Evolutionary conservation across 2,113 vertebrate species (phyloP).

Genomic region (Microtus montanus): DNA sequence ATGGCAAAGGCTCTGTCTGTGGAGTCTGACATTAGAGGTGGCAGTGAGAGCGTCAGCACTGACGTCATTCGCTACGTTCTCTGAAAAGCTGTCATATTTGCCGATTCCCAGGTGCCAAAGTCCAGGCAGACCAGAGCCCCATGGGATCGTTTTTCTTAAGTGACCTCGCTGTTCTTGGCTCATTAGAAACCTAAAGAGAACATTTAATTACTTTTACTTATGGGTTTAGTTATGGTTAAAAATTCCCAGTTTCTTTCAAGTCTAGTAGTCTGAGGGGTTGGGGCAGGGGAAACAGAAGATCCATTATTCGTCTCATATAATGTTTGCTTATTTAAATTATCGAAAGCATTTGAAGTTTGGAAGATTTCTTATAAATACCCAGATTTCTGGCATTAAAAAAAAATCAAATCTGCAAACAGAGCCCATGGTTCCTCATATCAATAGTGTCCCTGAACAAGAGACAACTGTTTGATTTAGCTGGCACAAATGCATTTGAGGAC

Average conservation of each 20-base stretch:
- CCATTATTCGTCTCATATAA: not conserved
- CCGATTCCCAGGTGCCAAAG: not conserved
- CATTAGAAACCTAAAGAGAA: constrained; percentile 22
- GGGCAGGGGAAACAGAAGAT: not conserved
- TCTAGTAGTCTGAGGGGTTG: not conserved
- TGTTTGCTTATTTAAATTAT: constrained; percentile 39
- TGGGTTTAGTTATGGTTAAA: constrained; percentile 33
- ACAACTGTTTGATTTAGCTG: not conserved
- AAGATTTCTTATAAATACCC: constrained; percentile 10
- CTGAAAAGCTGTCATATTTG: constrained; percentile 9
- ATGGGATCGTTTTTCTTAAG: not conserved
- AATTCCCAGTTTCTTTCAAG: not conserved
- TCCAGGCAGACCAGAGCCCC: constrained; percentile 31
- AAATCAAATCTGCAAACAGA: not conserved
- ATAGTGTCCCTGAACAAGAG: not conserved
- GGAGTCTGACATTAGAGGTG: not conserved
- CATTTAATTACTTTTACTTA: constrained; percentile 43
- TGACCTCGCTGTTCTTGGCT: not conserved
- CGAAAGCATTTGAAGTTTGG: constrained; percentile 28
- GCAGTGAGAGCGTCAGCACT: not conserved
- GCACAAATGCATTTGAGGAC: not conserved
- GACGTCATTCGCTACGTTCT: not conserved
- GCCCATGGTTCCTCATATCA: not conserved
- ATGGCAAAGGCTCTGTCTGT: not conserved
- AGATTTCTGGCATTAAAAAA: not conserved